Base-by-base conservation (phyloP, 2,888 invertebrate genomes). In the Caenorhabditis sp. region DNA sequence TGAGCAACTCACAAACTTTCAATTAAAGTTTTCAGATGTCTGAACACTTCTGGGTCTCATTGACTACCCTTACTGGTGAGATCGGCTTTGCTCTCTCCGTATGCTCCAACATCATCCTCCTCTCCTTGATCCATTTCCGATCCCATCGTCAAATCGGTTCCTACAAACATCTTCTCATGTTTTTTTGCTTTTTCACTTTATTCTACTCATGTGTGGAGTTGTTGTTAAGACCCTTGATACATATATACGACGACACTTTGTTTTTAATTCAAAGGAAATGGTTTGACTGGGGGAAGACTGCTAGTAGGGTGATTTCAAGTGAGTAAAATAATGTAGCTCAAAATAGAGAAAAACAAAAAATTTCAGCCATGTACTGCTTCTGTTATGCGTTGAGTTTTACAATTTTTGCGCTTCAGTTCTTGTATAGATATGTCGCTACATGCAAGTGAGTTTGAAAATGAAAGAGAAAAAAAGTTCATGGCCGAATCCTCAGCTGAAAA, bases 131-230 rank as follows among this genome's bases (percentile, higher is more conserved):
- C 21, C 23, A 23, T 12, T 23, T 23, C 21, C 21, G 23, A n/a
- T 52, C 52, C 5, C 8, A 20, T 8, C 20, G 21, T 23, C 23
- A 20, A 20, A 52, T 52, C 23, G 69, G 69, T 20, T 25, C 64
- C 20, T 69, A 69, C 27, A 64, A 64, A 20, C 43, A 53, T 14
- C 57, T 69, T 26, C 50, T 69, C 26, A 64, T 69, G 1, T 50
- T 69, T 1, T 53, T 69, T 14, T 69, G 64, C 17, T 5, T 56
- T 21, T 69, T 69, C 61, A 69, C 69, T 0, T 25, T 69, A 3
- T 69, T 69, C 61, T 69, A 69, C 50, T 69, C 69, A 5, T 58
- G 59, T 14, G 64, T 69, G 7, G 69, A 69, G 27, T 36, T 64
- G 5, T 25, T 61, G 31, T 49, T 69, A 1, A 38, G 31, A 38